These are phyloP conservation scores for Slavum lentiscoides DNA, from an alignment of 2,888 invertebrate genomes.

Conservation along the genomic window DNA sequence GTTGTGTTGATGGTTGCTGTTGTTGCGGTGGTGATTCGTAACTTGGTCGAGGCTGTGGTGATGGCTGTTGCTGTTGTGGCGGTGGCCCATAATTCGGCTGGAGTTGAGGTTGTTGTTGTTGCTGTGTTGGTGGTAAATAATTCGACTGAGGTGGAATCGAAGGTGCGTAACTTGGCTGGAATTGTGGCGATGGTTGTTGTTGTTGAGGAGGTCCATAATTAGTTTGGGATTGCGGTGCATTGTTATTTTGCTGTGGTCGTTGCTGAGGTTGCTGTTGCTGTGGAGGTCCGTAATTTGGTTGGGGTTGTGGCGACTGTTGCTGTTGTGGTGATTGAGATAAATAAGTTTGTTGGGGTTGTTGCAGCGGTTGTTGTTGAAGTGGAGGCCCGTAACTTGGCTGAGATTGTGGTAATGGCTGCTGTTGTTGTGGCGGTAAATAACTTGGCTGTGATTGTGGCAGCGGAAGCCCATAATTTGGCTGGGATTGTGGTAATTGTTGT, in stretches of 20 bases:
- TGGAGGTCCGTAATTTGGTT: conserved; percentile 63
- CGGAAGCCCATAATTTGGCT: conserved; percentile 59
- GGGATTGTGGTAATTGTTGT: conserved; percentile 24
- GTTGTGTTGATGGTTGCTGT: conserved; percentile 58
- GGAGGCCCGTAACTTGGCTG: conserved; percentile 63
- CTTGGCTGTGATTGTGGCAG: conserved; percentile 47
- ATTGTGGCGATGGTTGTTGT: conserved; percentile 27
- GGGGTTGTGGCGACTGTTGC: conserved; percentile 58
- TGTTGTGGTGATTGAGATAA: conserved; percentile 55
- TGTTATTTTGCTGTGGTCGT: conserved; percentile 25
- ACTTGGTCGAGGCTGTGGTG: conserved; percentile 60
- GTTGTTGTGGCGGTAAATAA: conserved; percentile 60
- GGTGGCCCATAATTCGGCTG: conserved; percentile 58
- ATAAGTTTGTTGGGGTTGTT: conserved; percentile 53
- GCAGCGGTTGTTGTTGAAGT: conserved; percentile 55
- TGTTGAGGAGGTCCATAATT: conserved; percentile 55
- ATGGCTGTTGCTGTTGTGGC: conserved; percentile 35
- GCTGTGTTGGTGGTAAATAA: conserved; percentile 29
- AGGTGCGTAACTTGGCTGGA: conserved; percentile 57
- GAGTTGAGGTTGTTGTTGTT: conserved; percentile 54
- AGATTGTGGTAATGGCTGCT: conserved; percentile 59
- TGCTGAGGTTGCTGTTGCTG: conserved; percentile 57
- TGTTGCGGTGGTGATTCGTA: conserved; percentile 62
- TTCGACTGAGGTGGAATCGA: conserved; percentile 57
- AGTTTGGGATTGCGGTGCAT: conserved; percentile 44